Conservation (phyloP, 64 coral and sea anemone species). For the Montipora capricornis region DNA sequence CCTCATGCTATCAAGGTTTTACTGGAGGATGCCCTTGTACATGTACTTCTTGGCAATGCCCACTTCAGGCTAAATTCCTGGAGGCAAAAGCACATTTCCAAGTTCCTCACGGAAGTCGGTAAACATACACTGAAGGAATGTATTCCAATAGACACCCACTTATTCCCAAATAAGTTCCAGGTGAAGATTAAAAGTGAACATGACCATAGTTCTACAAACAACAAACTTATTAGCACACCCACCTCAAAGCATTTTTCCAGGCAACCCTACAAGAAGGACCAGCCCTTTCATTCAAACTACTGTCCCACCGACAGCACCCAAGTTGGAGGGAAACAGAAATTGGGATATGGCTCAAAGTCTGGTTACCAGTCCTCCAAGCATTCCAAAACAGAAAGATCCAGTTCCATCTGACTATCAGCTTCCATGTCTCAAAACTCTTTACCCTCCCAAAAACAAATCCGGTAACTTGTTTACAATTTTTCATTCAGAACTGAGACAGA, state of each 20-base stretch:
- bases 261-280: background rate
- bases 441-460: too few relatives aligned
- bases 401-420: too few relatives aligned
- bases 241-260: background rate
- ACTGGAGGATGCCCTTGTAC: background rate
- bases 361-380: too few relatives aligned
- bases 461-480: too few relatives aligned
- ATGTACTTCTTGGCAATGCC: constrained; percentile 34
- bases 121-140: background rate
- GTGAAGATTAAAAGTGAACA: too few relatives aligned
- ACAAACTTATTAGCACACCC: constrained; percentile 11
- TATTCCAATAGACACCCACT: background rate
- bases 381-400: too few relatives aligned
- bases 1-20: too few relatives aligned
- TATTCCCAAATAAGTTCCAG: constrained; percentile 23
- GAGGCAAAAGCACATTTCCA: constrained; percentile 26
- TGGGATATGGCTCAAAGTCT: too few relatives aligned
- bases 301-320: background rate
- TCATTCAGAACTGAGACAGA: too few relatives aligned
- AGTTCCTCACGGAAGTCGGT: background rate
- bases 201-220: constrained; percentile 5
- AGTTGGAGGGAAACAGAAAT: background rate
- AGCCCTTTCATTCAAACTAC: background rate
- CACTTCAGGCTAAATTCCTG: constrained; percentile 23
- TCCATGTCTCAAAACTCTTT: too few relatives aligned